Evolutionary conservation across 2,888 invertebrate species (phyloP), one percentile per base, ranked within the genome.

Genomic region (Mesopsocus fuscifrons): DNA sequence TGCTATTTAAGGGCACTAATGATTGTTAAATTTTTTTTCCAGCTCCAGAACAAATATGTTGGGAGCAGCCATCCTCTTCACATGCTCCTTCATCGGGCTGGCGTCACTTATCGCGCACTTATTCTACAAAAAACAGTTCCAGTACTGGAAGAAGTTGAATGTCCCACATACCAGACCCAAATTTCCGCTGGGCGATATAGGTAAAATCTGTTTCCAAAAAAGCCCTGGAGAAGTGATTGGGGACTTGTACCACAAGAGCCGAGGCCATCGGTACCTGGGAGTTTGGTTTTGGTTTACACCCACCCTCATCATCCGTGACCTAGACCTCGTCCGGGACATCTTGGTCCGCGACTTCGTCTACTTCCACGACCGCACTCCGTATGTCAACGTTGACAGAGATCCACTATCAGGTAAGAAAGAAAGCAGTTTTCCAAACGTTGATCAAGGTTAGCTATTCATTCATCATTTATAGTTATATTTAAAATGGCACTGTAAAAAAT

Each of bases 301-400:
- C 2, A 68, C 69, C n/a, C 55, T 78, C 23, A 55, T 75, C 21
- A 59, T 77, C 5, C 61, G 75, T 44, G 74, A 77, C 57, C 67
- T 71, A 9, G 67, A 71, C 11, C 53, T 77, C 46, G 69, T 71
- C 1, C 55, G 54, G 30, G 61, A 66, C 42, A 63, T 78, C 16
- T 54, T 77, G 50, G 65, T 68, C 34, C 68, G 65, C 50, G 76
- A 77, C 53, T 78, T 74, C 49, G 62, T 62, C 9, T 61, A 71
- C 55, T 78, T 79, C 49, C 67, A 70, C 55, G 74, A 77, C 50
- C 69, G 76, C 40, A 77, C 76, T 1, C 61, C 71, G 26, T 70
- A 71, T 52, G 64, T 61, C 41, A 72, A 74, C 45, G 73, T 73
- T 42, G 58, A 65, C 13, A 65, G 68, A 15, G 74, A 77, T 55